phyloP scores from a whole-genome alignment of 2,888 invertebrate genomes.

The Antheraea assamensis region DNA sequence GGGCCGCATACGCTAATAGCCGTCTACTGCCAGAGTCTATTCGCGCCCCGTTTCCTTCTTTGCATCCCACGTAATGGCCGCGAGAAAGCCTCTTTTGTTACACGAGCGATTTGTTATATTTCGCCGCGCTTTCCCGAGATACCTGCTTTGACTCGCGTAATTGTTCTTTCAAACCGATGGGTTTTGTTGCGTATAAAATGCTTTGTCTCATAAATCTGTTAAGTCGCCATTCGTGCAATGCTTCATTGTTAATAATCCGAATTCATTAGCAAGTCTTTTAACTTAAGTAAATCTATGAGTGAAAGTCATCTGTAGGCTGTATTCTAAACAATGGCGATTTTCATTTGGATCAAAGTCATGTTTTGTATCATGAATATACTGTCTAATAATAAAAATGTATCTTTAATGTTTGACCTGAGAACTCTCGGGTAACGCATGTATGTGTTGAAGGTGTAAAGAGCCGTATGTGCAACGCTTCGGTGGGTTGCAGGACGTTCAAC shows the following conservation, averaged over 20 bases:
- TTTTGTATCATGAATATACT: not conserved
- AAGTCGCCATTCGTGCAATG: conserved; percentile 56
- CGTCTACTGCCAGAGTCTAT: conserved; percentile 45
- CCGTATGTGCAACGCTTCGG: conserved; percentile 66
- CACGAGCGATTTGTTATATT: conserved; percentile 78
- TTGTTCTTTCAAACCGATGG: conserved; percentile 77
- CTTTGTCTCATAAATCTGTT: conserved; percentile 79
- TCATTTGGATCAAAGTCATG: not conserved
- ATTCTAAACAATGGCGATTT: conserved; percentile 1
- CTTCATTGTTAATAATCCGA: conserved; percentile 67
- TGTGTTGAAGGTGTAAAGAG: conserved; percentile 51
- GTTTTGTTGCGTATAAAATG: conserved; percentile 77
- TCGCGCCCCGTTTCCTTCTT: conserved; percentile 58
- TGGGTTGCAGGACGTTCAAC: conserved; percentile 73
- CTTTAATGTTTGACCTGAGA: conserved; percentile 7
- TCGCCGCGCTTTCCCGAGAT: conserved; percentile 72
- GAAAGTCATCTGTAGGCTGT: conserved; percentile 27
- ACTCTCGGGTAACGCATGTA: conserved; percentile 25
- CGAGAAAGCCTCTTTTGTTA: conserved; percentile 81
- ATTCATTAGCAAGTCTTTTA: conserved; percentile 53
- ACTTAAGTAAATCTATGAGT: conserved; percentile 31
- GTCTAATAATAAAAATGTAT: not conserved
- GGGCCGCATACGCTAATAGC: conserved; percentile 56
- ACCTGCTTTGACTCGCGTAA: conserved; percentile 78
- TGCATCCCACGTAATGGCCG: conserved; percentile 76